Percentiles rank a stretch among this genome's conserved stretches.
These are phyloP conservation scores for Pantherophis alleghaniensis DNA, from an alignment of 2,797 vertebrate species.

Conservation along the genomic window DNA sequence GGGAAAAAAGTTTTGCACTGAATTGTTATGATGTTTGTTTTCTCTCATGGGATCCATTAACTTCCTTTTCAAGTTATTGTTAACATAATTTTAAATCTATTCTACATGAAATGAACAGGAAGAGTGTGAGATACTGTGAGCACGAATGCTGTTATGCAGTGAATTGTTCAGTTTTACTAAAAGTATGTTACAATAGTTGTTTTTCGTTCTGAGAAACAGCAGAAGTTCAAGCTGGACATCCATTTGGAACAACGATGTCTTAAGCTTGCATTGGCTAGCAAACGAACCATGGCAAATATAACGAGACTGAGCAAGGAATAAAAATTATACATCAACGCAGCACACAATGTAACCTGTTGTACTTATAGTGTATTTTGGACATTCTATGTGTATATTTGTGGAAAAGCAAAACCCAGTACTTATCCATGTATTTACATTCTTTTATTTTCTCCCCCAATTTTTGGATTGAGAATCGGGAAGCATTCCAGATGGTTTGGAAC, in stretches of 20 bases:
- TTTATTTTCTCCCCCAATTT: neutral
- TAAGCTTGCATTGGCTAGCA: neutral
- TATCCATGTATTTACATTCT: neutral
- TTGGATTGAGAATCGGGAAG: neutral
- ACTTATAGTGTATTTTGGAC: neutral
- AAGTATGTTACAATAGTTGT: neutral
- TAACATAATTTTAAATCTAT: neutral
- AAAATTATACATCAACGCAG: neutral
- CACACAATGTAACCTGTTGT: neutral
- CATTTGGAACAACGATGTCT: neutral
- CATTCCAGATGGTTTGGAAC: neutral
- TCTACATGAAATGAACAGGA: conserved; percentile 1
- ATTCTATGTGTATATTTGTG: neutral
- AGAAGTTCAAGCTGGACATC: neutral
- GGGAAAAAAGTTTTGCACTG: neutral
- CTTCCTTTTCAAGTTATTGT: conserved; percentile 1
- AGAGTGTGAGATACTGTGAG: neutral
- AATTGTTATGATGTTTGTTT: conserved; percentile 2
- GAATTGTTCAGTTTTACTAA: neutral
- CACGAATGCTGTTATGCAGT: neutral
- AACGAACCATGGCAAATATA: neutral
- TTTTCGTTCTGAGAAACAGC: neutral
- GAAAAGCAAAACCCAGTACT: neutral
- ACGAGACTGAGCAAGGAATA: rapidly evolving
- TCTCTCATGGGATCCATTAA: rapidly evolving